Evolutionary conservation across 2,888 invertebrate genomes (phyloP), one percentile per base, ranked within the genome.

Genomic region (Lycocerus yunnanus): DNA sequence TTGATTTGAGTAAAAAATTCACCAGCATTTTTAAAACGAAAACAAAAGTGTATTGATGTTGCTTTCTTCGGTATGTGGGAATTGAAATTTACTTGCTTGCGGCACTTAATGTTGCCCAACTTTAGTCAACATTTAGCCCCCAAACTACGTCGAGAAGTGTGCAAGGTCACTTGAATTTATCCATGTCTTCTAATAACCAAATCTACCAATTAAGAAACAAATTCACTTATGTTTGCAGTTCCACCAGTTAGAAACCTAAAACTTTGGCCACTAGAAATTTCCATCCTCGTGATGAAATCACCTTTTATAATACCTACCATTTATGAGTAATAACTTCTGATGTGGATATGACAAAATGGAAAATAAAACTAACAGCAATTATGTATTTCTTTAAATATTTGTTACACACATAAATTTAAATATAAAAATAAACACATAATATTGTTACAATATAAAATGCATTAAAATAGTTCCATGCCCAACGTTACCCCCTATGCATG

Each of bases 391-490:
- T 43, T 43, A n/a, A 43, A 43, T 43, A 43, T 43, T 43, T n/a
- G n/a, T 13, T n/a, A n/a, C n/a, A 43, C 5, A 43, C n/a, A 27
- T 27, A 43, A 43, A 43, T n/a, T n/a, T n/a, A n/a, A 43, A 43
- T 2, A 43, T 8, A 43, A n/a, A 43, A 43, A 6, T 60, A 5
- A 59, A 14, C 4, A 60, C 14, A 11, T 1, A n/a, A n/a, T n/a
- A 6, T 60, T 15, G 15, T 15, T 15, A 10, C 10, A 15, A 60
- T 15, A 15, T 15, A 14, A 21, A 43, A 66, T 71, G 66, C 71
- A 21, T 58, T n/a, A 21, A 20, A 71, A 66, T 24, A 43, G 58
- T 21, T 16, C 71, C 71, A 71, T 71, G 66, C 71, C 71, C 71
- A 21, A 66, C 20, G 59, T 58, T 24, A 6, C 13, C 71, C 71